Evolutionary conservation across 2,888 invertebrate species (phyloP).

Genomic region (Rambutsinella grinnellia): DNA sequence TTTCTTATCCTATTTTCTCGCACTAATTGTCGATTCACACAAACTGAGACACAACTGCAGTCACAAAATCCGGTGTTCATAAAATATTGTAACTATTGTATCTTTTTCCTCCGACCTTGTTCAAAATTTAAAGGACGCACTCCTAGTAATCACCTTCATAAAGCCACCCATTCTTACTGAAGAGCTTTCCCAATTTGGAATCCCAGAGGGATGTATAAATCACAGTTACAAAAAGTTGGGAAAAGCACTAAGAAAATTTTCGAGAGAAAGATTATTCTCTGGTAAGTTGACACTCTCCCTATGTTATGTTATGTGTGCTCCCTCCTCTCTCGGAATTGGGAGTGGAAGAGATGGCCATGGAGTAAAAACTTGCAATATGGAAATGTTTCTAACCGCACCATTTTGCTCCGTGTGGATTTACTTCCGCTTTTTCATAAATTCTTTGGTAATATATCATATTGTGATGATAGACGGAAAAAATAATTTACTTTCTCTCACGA

Average conservation of each 20-base stretch:
- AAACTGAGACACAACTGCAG: background rate
- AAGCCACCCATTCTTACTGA: no score
- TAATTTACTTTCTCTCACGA: no score
- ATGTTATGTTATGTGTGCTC: background rate
- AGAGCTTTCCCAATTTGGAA: conserved; percentile 44
- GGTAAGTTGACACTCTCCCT: no score
- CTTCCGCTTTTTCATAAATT: no score
- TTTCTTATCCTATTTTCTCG: background rate
- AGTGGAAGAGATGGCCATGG: background rate
- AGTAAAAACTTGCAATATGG: conserved; percentile 10
- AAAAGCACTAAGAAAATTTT: no score
- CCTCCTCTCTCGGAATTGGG: background rate
- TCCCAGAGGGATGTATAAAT: conserved; percentile 48
- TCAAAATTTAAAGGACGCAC: conserved; percentile 23
- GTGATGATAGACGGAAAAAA: no score
- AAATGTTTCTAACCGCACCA: background rate
- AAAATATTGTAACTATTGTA: background rate
- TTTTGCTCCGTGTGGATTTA: background rate
- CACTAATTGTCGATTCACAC: background rate
- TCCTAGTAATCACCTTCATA: no score
- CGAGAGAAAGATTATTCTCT: no score
- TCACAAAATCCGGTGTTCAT: background rate
- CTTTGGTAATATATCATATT: no score
- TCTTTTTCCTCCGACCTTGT: background rate
- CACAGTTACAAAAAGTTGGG: conserved; percentile 49